A percentile compares a stretch with the other conserved stretches of the same genome.
Evolutionary conservation across 37 sponge, comb jelly and placozoan species (phyloP).

Genomic region (Corticium candelabrum): DNA sequence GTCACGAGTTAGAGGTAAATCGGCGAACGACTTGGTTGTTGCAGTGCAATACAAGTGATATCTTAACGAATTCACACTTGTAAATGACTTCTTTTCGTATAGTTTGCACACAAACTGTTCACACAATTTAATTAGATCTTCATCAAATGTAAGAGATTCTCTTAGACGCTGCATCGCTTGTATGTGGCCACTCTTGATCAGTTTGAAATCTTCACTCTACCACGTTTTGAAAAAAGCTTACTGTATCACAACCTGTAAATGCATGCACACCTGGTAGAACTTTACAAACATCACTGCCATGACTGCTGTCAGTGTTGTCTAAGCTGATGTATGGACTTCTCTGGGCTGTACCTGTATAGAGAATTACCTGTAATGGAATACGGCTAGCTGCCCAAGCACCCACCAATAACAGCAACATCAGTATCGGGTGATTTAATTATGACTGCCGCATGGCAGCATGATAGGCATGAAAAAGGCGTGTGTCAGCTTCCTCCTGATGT

Average conservation of each 20-base stretch:
- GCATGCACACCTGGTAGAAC: no score
- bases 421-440: neutral
- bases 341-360: neutral
- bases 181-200: no score
- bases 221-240: no score
- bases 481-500: neutral
- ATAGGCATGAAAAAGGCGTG: neutral
- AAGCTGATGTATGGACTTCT: neutral
- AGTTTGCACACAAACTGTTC: conserved; percentile 1
- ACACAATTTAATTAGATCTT: no score
- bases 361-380: neutral
- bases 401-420: neutral
- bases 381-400: neutral
- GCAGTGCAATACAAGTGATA: neutral
- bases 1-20: neutral
- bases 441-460: neutral
- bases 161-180: no score
- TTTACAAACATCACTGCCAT: no score
- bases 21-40: neutral
- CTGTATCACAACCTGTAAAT: no score
- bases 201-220: no score
- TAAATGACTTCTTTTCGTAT: neutral
- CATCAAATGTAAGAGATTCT: no score
- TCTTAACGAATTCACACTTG: neutral
- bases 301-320: neutral